phyloP scores from a whole-genome alignment of 2,888 invertebrate species.

The Euzophera pinguis region DNA sequence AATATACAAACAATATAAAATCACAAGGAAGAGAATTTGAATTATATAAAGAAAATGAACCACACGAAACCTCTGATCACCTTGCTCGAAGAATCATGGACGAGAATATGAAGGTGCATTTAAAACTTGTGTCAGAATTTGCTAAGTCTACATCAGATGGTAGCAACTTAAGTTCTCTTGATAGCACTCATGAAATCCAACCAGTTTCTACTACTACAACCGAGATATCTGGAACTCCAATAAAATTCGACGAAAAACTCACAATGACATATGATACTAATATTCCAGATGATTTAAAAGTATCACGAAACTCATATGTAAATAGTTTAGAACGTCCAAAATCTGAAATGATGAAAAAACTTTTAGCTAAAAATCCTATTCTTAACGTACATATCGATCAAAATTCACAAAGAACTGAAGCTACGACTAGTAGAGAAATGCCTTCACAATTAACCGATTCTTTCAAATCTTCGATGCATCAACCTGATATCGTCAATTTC shows the following conservation, averaged over 20 bases:
- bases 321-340: slow-evolving; percentile 82
- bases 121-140: slow-evolving; percentile 71
- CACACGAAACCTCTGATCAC: slow-evolving; percentile 69
- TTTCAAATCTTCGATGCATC: slow-evolving; percentile 65
- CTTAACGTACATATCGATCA: slow-evolving; percentile 69
- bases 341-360: slow-evolving; percentile 81
- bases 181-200: slow-evolving; percentile 53
- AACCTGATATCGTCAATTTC: slow-evolving; percentile 74
- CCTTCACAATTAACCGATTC: slow-evolving; percentile 56
- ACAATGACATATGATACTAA: slow-evolving; percentile 78
- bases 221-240: slow-evolving; percentile 26
- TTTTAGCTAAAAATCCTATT: slow-evolving; percentile 74
- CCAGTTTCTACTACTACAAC: slow-evolving; percentile 36
- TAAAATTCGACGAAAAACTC: slow-evolving; percentile 66
- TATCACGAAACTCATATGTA: slow-evolving; percentile 79
- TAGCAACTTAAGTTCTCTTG: slow-evolving; percentile 64
- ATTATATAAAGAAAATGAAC: slow-evolving; percentile 44
- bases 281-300: slow-evolving; percentile 82
- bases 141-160: slow-evolving; percentile 73
- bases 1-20: slow-evolving; percentile 38
- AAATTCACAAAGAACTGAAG: slow-evolving; percentile 46
- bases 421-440: slow-evolving; percentile 50
- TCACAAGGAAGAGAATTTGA: slow-evolving; percentile 40
- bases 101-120: slow-evolving; percentile 71
- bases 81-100: slow-evolving; percentile 70